A percentile compares a stretch with the other conserved stretches of the same genome.
Conservation (phyloP, 1,140 invertebrate genomes). For the Drosophila azteca region DNA sequence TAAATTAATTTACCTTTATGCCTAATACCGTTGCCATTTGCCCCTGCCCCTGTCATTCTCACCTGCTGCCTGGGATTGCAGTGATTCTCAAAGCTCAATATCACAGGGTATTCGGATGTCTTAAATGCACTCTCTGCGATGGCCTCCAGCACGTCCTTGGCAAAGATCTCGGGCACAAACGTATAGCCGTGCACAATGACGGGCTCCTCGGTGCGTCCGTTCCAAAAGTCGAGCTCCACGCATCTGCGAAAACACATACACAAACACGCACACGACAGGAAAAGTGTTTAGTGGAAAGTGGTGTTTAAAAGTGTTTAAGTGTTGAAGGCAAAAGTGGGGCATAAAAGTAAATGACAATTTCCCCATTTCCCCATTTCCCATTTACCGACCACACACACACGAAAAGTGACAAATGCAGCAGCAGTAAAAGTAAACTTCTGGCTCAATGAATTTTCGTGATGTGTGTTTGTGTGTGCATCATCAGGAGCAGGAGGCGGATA, state of each 20-base stretch:
- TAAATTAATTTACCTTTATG: background rate
- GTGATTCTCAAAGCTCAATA: slow-evolving; percentile 99
- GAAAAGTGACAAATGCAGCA: slow-evolving; percentile 36
- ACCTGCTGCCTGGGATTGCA: slow-evolving; percentile 96
- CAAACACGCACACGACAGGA: background rate
- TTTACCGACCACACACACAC: background rate
- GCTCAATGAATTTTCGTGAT: slow-evolving; percentile 73
- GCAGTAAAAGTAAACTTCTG: slow-evolving; percentile 50
- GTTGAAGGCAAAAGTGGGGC: slow-evolving; percentile 4
- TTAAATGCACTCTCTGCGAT: slow-evolving; percentile 99
- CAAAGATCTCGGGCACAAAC: slow-evolving; percentile 97
- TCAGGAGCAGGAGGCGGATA: background rate
- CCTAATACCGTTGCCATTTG: background rate
- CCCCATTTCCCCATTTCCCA: background rate
- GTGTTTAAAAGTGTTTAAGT: slow-evolving; percentile 3
- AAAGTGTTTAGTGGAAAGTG: background rate
- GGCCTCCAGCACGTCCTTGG: slow-evolving; percentile 97
- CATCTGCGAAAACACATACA: slow-evolving; percentile 85
- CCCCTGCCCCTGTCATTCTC: slow-evolving; percentile 1
- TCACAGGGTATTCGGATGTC: slow-evolving; percentile 97
- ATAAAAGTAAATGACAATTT: slow-evolving; percentile 60
- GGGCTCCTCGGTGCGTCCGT: slow-evolving; percentile 96
- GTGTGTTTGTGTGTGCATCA: slow-evolving; percentile 54
- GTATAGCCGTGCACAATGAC: slow-evolving; percentile 99
- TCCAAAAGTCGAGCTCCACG: slow-evolving; percentile 99